Percentiles rank a stretch among this genome's conserved stretches.
These are phyloP conservation scores for Diorhabda elongata DNA, from an alignment of 1,140 invertebrate genomes.

Conservation along the genomic window DNA sequence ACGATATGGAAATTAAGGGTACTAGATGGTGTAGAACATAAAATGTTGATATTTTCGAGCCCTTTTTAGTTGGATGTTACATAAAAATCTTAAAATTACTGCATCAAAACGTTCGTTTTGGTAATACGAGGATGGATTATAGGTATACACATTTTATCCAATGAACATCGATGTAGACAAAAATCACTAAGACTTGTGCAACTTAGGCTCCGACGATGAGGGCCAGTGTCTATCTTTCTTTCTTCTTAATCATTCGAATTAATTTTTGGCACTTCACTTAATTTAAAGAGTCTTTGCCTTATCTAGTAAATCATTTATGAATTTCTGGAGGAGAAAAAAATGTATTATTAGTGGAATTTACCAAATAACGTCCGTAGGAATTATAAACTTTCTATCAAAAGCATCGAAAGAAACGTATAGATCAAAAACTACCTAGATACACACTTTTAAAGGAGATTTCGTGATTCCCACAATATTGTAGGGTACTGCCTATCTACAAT, in stretches of 20 bases:
- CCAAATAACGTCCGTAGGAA: too few species aligned
- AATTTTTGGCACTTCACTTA: conserved; percentile 45
- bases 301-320: conserved; percentile 83
- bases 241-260: conserved; percentile 25
- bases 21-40: neutral
- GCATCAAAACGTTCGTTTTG: conserved; percentile 5
- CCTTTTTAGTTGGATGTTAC: neutral
- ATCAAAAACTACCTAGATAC: too few species aligned
- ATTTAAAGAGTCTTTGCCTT: conserved; percentile 80
- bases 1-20: too few species aligned
- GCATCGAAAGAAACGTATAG: too few species aligned
- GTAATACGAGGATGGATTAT: conserved; percentile 20
- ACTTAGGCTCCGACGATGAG: conserved; percentile 32
- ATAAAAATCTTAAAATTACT: neutral
- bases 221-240: conserved; percentile 30
- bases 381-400: too few species aligned
- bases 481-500: too few species aligned
- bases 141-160: conserved; percentile 6
- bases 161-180: conserved; percentile 31
- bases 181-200: conserved; percentile 37
- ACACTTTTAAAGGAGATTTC: too few species aligned
- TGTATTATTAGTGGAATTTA: neutral
- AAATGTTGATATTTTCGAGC: conserved; percentile 2
- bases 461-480: too few species aligned
- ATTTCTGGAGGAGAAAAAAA: conserved; percentile 67